Conservation (phyloP, 2,113 vertebrate species). For the Puffinus mauretanicus region DNA sequence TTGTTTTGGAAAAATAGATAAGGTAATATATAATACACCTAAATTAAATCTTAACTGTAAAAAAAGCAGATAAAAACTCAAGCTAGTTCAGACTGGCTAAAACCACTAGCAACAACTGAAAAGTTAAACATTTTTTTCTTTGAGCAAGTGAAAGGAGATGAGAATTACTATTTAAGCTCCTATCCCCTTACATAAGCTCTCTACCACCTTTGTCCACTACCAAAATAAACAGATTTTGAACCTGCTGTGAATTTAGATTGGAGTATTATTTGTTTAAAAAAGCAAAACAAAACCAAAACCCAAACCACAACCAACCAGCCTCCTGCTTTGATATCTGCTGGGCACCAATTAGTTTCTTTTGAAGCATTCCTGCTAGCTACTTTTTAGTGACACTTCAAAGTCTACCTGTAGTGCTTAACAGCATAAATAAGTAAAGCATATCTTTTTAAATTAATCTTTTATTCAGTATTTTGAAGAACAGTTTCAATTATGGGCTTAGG, state of each 20-base stretch:
- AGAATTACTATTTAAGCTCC: not conserved
- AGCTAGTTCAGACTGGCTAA: not conserved
- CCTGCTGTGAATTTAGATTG: not conserved
- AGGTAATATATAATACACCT: not conserved
- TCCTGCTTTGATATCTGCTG: not conserved
- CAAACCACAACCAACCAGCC: not conserved
- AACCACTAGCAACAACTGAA: not conserved
- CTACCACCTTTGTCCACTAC: not conserved
- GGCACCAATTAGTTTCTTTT: not conserved
- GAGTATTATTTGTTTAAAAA: not conserved
- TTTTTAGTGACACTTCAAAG: not conserved
- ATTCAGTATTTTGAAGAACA: not conserved
- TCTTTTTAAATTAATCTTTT: not conserved
- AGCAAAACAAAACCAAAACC: not conserved
- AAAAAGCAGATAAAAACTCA: not conserved
- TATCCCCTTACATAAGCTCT: not conserved
- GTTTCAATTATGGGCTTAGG: not conserved
- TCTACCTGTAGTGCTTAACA: not conserved
- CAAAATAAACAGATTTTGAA: not conserved
- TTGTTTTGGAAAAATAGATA: not conserved
- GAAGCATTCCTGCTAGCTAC: not conserved
- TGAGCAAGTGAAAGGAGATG: not conserved
- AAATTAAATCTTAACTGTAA: not conserved
- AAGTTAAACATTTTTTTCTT: not conserved
- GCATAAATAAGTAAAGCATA: slow-evolving; percentile 1